phyloP scores from a whole-genome alignment of 1,140 invertebrate genomes.

The Hormaphis cornu region DNA sequence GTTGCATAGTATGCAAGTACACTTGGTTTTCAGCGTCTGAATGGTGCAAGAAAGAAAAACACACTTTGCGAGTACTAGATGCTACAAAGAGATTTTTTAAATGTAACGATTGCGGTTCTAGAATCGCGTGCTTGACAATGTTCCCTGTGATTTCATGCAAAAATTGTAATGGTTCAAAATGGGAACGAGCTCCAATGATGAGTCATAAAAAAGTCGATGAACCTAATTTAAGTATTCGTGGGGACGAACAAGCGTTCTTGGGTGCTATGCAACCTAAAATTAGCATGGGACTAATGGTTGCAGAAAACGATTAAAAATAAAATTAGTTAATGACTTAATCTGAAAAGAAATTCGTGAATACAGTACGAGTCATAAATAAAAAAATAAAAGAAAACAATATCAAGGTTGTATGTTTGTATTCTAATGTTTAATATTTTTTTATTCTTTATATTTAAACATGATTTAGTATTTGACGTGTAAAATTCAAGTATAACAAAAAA shows the following conservation, averaged over 20 bases:
- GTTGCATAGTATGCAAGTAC: conserved; percentile 75
- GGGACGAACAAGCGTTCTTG: conserved; percentile 27
- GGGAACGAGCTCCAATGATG: conserved; percentile 71
- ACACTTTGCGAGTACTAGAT: conserved; percentile 65
- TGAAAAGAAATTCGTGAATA: background rate
- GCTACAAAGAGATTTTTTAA: conserved; percentile 83
- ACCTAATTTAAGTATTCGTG: conserved; percentile 31
- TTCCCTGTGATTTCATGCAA: conserved; percentile 67
- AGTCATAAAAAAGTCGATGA: conserved; percentile 5
- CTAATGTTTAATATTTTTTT: too few species aligned
- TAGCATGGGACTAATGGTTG: conserved; percentile 29
- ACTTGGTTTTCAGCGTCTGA: conserved; percentile 74
- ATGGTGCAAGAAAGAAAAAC: conserved; percentile 68
- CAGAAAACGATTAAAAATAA: conserved; percentile 14
- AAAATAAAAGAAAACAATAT: background rate
- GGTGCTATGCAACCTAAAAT: conserved; percentile 17
- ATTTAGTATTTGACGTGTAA: too few species aligned
- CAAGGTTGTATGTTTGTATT: background rate
- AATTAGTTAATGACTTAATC: background rate
- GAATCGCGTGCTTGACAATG: conserved; percentile 66
- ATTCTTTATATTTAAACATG: too few species aligned
- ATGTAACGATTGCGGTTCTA: conserved; percentile 74
- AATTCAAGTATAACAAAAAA: too few species aligned
- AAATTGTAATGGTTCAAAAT: conserved; percentile 62
- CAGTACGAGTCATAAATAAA: background rate